Evolutionary conservation across 2,797 vertebrate genomes (phyloP).

Genomic region (Rhynchonycteris naso): DNA sequence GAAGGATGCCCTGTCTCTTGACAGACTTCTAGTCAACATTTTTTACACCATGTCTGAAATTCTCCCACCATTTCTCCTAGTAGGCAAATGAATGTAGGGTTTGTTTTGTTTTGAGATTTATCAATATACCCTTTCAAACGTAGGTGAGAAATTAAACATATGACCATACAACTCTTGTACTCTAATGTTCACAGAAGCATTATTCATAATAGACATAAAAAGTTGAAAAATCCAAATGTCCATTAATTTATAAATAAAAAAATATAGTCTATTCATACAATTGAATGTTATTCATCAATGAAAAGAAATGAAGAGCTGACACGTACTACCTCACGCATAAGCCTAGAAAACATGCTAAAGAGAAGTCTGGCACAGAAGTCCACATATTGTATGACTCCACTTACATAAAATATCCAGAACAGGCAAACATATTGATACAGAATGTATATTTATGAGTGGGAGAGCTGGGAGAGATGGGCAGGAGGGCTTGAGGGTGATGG

Average conservation of each 20-base stretch:
- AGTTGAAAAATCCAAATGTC: too few relatives aligned
- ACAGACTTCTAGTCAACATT: neutral
- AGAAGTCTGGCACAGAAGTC: neutral
- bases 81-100: neutral
- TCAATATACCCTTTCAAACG: neutral
- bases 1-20: neutral
- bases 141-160: neutral
- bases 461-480: neutral
- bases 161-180: neutral
- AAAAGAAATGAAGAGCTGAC: too few relatives aligned
- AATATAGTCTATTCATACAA: too few relatives aligned
- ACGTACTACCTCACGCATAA: too few relatives aligned
- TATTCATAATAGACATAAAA: neutral
- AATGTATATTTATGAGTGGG: neutral
- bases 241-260: too few relatives aligned
- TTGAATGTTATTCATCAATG: too few relatives aligned
- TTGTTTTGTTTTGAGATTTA: neutral
- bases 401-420: neutral
- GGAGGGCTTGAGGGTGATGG: rapidly evolving
- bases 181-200: neutral
- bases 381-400: neutral
- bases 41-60: neutral
- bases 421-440: neutral
- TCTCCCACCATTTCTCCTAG: neutral
- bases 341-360: too few relatives aligned